A percentile compares a stretch with the other conserved stretches of the same genome.
Evolutionary conservation across 2,888 invertebrate species (phyloP).

Genomic region (Odontothrips loti): DNA sequence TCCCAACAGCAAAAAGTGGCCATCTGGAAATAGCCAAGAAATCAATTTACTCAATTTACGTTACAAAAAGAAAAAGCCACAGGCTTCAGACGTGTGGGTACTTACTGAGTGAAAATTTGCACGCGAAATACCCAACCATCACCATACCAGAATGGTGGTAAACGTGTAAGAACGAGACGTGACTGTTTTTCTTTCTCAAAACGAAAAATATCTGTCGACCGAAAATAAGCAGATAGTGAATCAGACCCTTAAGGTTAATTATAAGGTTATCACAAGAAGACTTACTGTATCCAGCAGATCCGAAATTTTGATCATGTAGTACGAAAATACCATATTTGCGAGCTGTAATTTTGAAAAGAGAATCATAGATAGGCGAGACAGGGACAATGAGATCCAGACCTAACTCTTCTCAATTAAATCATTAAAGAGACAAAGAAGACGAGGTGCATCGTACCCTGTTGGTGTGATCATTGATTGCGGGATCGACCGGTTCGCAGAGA

Average conservation of each 20-base stretch:
- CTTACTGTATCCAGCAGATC: not conserved
- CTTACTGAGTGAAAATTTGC: constrained; percentile 15
- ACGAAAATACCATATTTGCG: not conserved
- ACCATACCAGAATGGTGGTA: constrained; percentile 46
- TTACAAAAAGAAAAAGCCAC: not conserved
- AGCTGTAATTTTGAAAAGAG: not conserved
- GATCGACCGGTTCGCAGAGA: not conserved
- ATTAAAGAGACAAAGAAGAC: not conserved
- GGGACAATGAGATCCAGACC: no score
- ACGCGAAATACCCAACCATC: constrained; percentile 38
- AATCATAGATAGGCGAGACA: not conserved
- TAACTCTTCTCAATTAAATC: not conserved
- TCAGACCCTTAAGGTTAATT: not conserved
- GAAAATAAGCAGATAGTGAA: not conserved
- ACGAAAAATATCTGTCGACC: constrained; percentile 45
- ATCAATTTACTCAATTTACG: not conserved
- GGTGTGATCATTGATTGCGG: not conserved
- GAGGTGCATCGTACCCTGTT: not conserved
- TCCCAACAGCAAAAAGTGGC: not conserved
- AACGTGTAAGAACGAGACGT: constrained; percentile 41
- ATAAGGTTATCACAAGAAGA: not conserved
- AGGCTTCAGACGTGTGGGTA: not conserved
- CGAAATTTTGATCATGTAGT: not conserved
- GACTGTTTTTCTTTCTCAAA: constrained; percentile 48
- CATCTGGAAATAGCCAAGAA: not conserved